These are phyloP conservation scores for Epinephelus malabaricus DNA, from an alignment of 2,797 vertebrate species.

Conservation along the genomic window DNA sequence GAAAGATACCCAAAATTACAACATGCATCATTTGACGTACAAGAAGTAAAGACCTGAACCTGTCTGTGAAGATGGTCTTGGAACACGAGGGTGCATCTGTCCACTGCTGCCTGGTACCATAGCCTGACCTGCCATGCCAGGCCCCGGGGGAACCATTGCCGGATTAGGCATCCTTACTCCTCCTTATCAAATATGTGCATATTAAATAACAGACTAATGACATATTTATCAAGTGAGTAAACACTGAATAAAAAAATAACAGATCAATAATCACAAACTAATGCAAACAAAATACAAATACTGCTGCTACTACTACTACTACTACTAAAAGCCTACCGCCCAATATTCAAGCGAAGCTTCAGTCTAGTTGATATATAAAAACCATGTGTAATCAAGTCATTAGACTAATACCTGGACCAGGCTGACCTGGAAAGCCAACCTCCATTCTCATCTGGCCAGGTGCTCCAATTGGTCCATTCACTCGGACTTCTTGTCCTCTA, in stretches of 20 bases:
- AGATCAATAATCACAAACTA: not conserved
- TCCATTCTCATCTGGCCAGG: slow-evolving; percentile 93
- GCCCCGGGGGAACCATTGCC: slow-evolving; percentile 92
- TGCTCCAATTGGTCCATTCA: slow-evolving; percentile 94
- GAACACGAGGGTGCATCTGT: slow-evolving; percentile 93
- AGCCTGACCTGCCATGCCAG: slow-evolving; percentile 90
- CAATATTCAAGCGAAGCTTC: not conserved
- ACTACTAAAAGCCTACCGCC: not conserved
- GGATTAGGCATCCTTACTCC: slow-evolving; percentile 94
- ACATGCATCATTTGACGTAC: slow-evolving; percentile 2
- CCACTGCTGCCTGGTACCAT: slow-evolving; percentile 90
- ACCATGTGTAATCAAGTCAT: not conserved
- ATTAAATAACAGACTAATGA: slow-evolving; percentile 13
- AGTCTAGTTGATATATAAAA: not conserved
- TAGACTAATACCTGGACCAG: slow-evolving; percentile 89
- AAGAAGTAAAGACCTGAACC: slow-evolving; percentile 83
- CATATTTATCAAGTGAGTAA: not conserved
- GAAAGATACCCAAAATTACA: slow-evolving; percentile 4
- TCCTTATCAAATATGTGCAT: slow-evolving; percentile 78
- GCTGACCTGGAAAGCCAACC: slow-evolving; percentile 90
- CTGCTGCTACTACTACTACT: not conserved
- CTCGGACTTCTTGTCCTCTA: slow-evolving; percentile 94
- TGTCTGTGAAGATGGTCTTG: slow-evolving; percentile 92
- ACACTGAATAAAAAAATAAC: not conserved
- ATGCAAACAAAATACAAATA: not conserved